A percentile compares a stretch with the other conserved stretches of the same genome.
These are phyloP conservation scores for Solea solea DNA, from an alignment of 2,113 vertebrate genomes.

Conservation along the genomic window DNA sequence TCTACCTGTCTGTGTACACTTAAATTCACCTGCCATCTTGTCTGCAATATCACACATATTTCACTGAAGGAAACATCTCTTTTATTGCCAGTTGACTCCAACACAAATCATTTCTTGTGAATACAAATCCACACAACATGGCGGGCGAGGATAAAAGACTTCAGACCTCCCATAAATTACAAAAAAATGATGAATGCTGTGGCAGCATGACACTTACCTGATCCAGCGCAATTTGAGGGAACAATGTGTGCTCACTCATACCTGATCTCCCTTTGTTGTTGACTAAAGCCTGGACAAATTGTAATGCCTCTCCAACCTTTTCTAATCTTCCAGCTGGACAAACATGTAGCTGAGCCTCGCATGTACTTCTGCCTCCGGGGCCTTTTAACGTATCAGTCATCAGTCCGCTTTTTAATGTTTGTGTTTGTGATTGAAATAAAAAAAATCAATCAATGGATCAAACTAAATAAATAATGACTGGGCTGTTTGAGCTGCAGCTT, in stretches of 20 bases:
- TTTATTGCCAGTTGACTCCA: no score
- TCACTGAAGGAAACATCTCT: neutral
- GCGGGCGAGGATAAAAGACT: no score
- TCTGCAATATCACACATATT: neutral
- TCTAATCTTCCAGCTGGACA: slow-evolving; percentile 72
- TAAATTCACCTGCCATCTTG: neutral
- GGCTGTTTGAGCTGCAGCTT: neutral
- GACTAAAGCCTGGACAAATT: slow-evolving; percentile 50
- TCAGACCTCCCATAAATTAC: no score
- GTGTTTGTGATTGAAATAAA: slow-evolving; percentile 27
- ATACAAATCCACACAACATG: no score
- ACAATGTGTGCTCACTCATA: slow-evolving; percentile 43
- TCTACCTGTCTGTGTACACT: no score
- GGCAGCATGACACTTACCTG: slow-evolving; percentile 19
- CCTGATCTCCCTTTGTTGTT: slow-evolving; percentile 51
- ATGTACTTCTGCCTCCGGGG: slow-evolving; percentile 19
- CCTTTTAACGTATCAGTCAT: slow-evolving; percentile 29
- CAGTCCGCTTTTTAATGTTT: slow-evolving; percentile 35
- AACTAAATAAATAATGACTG: slow-evolving; percentile 17
- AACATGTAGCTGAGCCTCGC: slow-evolving; percentile 63
- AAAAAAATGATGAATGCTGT: slow-evolving; percentile 4
- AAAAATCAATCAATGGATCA: slow-evolving; percentile 14
- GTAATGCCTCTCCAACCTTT: slow-evolving; percentile 38
- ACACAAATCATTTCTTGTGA: neutral
- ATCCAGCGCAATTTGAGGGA: slow-evolving; percentile 48